Evolutionary conservation across 2,888 invertebrate species (phyloP).

Genomic region (Amiota mariae): DNA sequence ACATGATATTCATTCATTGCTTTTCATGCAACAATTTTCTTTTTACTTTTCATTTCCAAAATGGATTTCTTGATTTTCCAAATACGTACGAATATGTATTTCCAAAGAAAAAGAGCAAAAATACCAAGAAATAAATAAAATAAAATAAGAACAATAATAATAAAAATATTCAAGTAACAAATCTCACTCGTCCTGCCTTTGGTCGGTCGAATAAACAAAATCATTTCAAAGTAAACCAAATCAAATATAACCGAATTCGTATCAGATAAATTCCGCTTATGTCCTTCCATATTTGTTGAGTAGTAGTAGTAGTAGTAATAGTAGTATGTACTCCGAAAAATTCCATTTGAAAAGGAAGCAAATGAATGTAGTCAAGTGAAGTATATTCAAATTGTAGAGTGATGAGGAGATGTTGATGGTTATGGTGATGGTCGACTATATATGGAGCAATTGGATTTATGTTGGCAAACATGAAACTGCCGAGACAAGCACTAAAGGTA

Average conservation of each 20-base stretch:
- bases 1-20: background rate
- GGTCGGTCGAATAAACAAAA: constrained; percentile 52
- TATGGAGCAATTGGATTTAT: constrained; percentile 3
- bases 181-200: constrained; percentile 29
- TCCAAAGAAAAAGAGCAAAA: no score
- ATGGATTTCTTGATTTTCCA: constrained; percentile 1
- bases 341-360: constrained; percentile 13
- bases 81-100: no score
- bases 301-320: background rate
- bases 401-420: background rate
- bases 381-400: constrained; percentile 4
- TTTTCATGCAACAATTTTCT: constrained; percentile 15
- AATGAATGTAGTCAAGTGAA: constrained; percentile 5
- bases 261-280: constrained; percentile 52
- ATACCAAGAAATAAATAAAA: no score
- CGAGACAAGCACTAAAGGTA: constrained; percentile 17
- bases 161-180: constrained; percentile 26
- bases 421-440: no score
- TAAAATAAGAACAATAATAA: constrained; percentile 40
- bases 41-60: constrained; percentile 36
- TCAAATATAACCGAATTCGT: constrained; percentile 10
- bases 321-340: constrained; percentile 3
- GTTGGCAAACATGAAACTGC: constrained; percentile 22
- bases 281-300: constrained; percentile 46
- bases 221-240: constrained; percentile 22